phyloP scores from a whole-genome alignment of 1,140 invertebrate species.

The Campoletis sonorensis region DNA sequence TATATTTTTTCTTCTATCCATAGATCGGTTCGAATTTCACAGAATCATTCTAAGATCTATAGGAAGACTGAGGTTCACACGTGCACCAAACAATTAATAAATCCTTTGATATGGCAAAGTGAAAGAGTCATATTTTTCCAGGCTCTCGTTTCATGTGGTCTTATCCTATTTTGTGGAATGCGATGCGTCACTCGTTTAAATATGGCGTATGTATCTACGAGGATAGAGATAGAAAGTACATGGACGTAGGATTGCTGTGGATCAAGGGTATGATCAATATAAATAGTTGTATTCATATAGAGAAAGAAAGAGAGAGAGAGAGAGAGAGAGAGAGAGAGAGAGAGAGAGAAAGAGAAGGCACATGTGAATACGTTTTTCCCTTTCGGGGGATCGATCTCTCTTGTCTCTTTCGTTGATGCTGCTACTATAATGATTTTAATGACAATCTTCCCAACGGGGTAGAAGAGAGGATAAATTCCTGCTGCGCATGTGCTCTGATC shows the following conservation, averaged over 20 bases:
- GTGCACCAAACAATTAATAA: not conserved
- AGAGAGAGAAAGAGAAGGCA: too few relatives aligned
- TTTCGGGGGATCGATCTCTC: conserved; percentile 15
- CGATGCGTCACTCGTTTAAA: conserved; percentile 39
- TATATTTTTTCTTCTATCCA: too few relatives aligned
- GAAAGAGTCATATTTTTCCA: conserved; percentile 26
- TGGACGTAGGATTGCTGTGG: not conserved
- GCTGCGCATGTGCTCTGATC: conserved; percentile 27
- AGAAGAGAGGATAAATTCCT: conserved; percentile 1
- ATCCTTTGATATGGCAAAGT: conserved; percentile 16
- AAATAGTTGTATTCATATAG: not conserved
- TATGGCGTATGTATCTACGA: conserved; percentile 1
- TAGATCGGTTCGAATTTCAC: too few relatives aligned
- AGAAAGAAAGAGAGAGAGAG: too few relatives aligned
- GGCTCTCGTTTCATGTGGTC: not conserved
- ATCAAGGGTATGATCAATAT: not conserved
- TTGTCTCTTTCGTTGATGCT: conserved; percentile 6
- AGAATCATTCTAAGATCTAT: not conserved
- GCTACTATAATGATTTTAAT: conserved; percentile 32
- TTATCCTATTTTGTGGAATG: conserved; percentile 34
- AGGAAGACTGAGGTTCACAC: not conserved
- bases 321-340: too few relatives aligned
- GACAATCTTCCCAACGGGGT: conserved; percentile 26
- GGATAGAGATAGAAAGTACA: conserved; percentile 1
- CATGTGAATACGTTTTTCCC: not conserved